Evolutionary conservation across 1,140 invertebrate genomes (phyloP).

Genomic region (Nasonia longicornis): DNA sequence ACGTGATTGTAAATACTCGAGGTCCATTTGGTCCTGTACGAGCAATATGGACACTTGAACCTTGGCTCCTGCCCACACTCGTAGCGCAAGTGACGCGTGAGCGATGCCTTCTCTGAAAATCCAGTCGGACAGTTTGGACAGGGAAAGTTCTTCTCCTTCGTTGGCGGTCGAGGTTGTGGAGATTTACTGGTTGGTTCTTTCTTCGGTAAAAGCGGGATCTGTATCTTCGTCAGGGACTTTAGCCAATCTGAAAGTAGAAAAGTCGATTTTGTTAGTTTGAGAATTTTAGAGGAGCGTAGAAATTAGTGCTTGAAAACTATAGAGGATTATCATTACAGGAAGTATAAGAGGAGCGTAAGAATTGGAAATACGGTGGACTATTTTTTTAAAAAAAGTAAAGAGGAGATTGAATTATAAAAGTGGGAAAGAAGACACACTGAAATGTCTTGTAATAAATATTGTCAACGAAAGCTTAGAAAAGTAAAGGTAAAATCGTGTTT

Average conservation of each 20-base stretch:
- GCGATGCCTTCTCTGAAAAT: slow-evolving; percentile 66
- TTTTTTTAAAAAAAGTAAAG: background rate
- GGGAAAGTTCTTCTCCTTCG: slow-evolving; percentile 42
- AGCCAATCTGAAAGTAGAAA: slow-evolving; percentile 40
- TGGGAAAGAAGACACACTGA: too few species aligned
- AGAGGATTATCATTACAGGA: background rate
- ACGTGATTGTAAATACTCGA: slow-evolving; percentile 60
- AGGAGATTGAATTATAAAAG: too few species aligned
- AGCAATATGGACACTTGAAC: slow-evolving; percentile 70
- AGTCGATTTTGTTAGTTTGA: background rate
- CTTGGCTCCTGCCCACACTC: slow-evolving; percentile 72
- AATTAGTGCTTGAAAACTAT: background rate
- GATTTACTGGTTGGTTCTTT: background rate
- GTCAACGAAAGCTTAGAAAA: too few species aligned
- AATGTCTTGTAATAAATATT: too few species aligned
- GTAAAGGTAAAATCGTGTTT: too few species aligned
- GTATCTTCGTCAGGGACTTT: slow-evolving; percentile 18
- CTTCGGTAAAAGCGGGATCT: background rate
- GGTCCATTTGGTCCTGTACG: slow-evolving; percentile 59
- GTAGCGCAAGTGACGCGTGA: slow-evolving; percentile 69
- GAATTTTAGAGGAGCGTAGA: background rate
- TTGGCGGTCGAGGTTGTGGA: background rate
- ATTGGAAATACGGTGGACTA: background rate
- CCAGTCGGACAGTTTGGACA: slow-evolving; percentile 66
- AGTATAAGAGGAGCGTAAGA: background rate